A percentile compares a stretch with the other conserved stretches of the same genome.
Evolutionary conservation across 2,888 invertebrate genomes (phyloP).

Genomic region (Lordiphosa fenestrarum): DNA sequence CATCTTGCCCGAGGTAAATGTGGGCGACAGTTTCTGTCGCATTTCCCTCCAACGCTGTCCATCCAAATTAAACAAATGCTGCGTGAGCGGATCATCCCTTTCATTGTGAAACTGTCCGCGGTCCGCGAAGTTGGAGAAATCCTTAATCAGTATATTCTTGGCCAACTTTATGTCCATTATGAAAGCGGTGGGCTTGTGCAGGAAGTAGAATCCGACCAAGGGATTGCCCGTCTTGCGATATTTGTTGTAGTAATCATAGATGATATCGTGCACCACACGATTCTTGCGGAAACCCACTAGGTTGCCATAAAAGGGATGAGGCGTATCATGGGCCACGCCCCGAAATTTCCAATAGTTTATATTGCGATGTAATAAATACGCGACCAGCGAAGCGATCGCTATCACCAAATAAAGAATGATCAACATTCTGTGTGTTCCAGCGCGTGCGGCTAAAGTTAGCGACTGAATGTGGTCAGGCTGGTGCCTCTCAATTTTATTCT

Average conservation of each 20-base stretch:
- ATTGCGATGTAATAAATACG: slow-evolving; percentile 25
- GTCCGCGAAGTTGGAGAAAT: slow-evolving; percentile 76
- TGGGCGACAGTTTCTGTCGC: slow-evolving; percentile 78
- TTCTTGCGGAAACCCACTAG: slow-evolving; percentile 37
- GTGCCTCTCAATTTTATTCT: no score
- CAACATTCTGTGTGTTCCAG: slow-evolving; percentile 26
- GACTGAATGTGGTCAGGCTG: no score
- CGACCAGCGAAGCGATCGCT: slow-evolving; percentile 35
- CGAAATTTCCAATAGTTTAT: slow-evolving; percentile 44
- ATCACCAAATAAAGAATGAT: slow-evolving; percentile 40
- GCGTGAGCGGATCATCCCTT: slow-evolving; percentile 76
- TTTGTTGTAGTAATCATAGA: slow-evolving; percentile 47
- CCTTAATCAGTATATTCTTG: slow-evolving; percentile 55
- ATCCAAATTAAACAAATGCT: slow-evolving; percentile 74
- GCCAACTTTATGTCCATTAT: slow-evolving; percentile 54
- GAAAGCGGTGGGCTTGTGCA: slow-evolving; percentile 47
- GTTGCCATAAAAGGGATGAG: slow-evolving; percentile 46
- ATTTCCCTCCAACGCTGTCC: slow-evolving; percentile 80
- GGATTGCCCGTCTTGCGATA: slow-evolving; percentile 39
- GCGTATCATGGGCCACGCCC: slow-evolving; percentile 44
- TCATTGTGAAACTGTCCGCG: slow-evolving; percentile 75
- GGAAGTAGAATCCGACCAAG: slow-evolving; percentile 60
- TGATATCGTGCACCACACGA: slow-evolving; percentile 34
- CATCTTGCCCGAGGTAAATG: slow-evolving; percentile 72
- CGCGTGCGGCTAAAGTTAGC: no score